Evolutionary conservation across 2,797 vertebrate genomes (phyloP).

Genomic region (Loris lydekkerianus): DNA sequence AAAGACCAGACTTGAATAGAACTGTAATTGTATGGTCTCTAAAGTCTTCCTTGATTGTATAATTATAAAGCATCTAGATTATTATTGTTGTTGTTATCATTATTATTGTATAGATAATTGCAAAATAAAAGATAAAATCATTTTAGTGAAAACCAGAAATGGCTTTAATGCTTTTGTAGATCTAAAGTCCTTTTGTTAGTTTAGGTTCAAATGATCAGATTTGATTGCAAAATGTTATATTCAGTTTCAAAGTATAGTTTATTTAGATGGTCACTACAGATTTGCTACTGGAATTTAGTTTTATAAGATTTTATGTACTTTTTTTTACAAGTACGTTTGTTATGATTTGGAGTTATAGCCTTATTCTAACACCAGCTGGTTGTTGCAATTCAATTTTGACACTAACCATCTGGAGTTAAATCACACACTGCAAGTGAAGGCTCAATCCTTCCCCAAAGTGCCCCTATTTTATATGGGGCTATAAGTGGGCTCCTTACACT

Average conservation of each 20-base stretch:
- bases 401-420: neutral
- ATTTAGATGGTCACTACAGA: neutral
- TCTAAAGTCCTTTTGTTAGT: slow-evolving; percentile 37
- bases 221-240: slow-evolving; percentile 42
- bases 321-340: slow-evolving; percentile 51
- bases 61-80: slow-evolving; percentile 37
- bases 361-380: slow-evolving; percentile 52
- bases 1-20: slow-evolving; percentile 36
- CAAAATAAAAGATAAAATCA: slow-evolving; percentile 60
- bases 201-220: slow-evolving; percentile 37
- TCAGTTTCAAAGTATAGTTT: slow-evolving; percentile 43
- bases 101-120: slow-evolving; percentile 18
- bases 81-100: neutral
- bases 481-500: neutral
- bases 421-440: neutral
- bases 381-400: slow-evolving; percentile 39
- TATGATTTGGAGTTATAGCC: slow-evolving; percentile 2
- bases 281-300: slow-evolving; percentile 65
- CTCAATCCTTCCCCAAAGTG: neutral
- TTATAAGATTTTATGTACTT: slow-evolving; percentile 42
- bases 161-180: neutral
- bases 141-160: slow-evolving; percentile 50
- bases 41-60: slow-evolving; percentile 29
- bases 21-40: neutral
- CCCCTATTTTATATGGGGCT: neutral